These are phyloP conservation scores for Myiozetetes cayanensis DNA, from an alignment of 2,113 vertebrate species.

Conservation along the genomic window DNA sequence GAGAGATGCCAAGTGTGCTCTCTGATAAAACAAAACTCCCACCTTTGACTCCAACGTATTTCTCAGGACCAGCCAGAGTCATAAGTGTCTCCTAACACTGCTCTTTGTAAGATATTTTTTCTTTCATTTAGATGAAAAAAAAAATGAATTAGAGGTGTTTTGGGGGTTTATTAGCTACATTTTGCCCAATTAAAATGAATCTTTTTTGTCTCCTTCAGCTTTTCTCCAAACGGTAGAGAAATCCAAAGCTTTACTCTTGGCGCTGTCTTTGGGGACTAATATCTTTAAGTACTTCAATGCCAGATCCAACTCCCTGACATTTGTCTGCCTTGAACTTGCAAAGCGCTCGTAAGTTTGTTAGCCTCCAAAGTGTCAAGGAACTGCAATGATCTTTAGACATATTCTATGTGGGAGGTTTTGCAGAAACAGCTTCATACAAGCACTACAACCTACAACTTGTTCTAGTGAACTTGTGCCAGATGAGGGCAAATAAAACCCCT, in stretches of 20 bases:
- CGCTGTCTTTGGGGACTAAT: not conserved
- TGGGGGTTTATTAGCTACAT: not conserved
- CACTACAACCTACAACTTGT: not conserved
- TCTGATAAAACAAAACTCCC: not conserved
- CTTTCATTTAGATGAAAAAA: not conserved
- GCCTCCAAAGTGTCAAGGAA: slow-evolving; percentile 1
- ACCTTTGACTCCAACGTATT: not conserved
- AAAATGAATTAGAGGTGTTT: not conserved
- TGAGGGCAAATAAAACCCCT: slow-evolving; percentile 25
- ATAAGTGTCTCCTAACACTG: not conserved
- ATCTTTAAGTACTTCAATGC: slow-evolving; percentile 30
- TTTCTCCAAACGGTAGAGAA: slow-evolving; percentile 14
- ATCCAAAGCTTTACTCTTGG: slow-evolving; percentile 10
- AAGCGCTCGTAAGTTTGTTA: not conserved
- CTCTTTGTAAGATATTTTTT: not conserved
- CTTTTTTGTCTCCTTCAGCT: not conserved
- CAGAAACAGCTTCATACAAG: slow-evolving; percentile 13
- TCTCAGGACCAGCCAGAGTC: not conserved
- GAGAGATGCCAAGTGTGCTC: not conserved
- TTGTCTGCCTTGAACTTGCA: slow-evolving; percentile 45
- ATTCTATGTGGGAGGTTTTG: slow-evolving; percentile 15
- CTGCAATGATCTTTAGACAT: slow-evolving; percentile 10
- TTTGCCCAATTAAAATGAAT: slow-evolving; percentile 7
- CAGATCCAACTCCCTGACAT: slow-evolving; percentile 11
- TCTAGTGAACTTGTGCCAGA: slow-evolving; percentile 6